Base-by-base conservation (phyloP, 2,113 vertebrate genomes). In the Heptranchias perlo region DNA sequence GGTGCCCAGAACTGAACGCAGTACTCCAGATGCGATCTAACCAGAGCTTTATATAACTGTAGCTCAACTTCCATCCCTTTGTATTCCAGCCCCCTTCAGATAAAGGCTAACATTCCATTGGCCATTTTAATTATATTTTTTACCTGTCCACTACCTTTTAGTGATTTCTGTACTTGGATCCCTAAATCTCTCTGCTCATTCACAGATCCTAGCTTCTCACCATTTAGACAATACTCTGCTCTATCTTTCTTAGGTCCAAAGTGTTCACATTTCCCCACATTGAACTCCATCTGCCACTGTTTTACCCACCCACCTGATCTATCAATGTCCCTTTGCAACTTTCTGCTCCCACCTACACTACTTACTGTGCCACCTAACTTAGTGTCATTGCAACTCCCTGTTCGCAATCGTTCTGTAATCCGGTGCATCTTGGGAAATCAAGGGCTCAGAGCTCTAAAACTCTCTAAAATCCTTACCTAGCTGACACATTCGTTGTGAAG, bases 401-500 rank as follows among this genome's bases (percentile, higher is more conserved):
- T 82, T 82, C 44, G 76, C n/a, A 82, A 82, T 14, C 25, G 49
- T 52, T 39, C 89, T 62, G 8, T n/a, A 93, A 62, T 39, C 58
- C 23, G 6, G 61, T 64, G 16, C n/a, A 93, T 7, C 35, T 39
- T 62, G 18, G 16, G 58, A 92, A 62, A 92, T 62, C 11, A 92
- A 39, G 58, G 58, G 31, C 61, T 1, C 35, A 62, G 16, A 39
- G 89, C 18, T 93, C 16, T 62, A 39, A 62, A 39, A 18, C 35
- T 67, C 10, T 69, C 28, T 1, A 95, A 69, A 67, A 95, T 69
- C 94, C 91, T 21, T 98, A 99, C 99, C 99, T 99, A 96, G 99
- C 99, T 96, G 99, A 99, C 96, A 99, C 99, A 0, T 99, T 99
- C 76, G 99, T 99, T 0, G 99, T 99, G 97, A 99, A 99, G 96